Base-by-base conservation (phyloP, 2,113 vertebrate genomes). In the Ailuropoda melanoleuca region DNA sequence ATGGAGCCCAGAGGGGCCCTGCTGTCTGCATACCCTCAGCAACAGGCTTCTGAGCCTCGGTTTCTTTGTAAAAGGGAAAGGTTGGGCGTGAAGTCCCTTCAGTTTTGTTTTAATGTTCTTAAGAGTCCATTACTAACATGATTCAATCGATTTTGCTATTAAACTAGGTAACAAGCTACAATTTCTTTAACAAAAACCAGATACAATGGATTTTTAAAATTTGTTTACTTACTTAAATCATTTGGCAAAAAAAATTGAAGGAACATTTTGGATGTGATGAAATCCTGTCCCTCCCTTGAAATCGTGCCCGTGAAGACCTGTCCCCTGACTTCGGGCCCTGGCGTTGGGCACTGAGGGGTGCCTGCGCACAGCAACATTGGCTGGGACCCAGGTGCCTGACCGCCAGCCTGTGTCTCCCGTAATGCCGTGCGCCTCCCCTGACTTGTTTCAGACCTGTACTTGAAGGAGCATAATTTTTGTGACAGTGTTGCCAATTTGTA, bases 341-440 rank as follows among this genome's bases (percentile, higher is more conserved):
- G 29, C 0, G 1, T 43, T 5, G 5, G 46, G 48, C 48, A 3
- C 10, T 3, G 29, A 15, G 8, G 1, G 26, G 48, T 53, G 8
- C 43, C 39, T 3, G 6, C 1, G 4, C 29, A 1, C 46, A 31
- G 26, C 8, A 9, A 26, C 60, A 12, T 39, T 10, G 4, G 18
- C 68, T 23, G n/a, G n/a, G 68, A 1, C 62, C 14, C n/a, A 1
- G 48, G 85, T 1, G 9, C 21, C 29, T 5, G 3, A 2, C 31
- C 2, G 1, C 43, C 39, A 13, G 21, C 72, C 34, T 3, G 2
- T 26, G 24, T 10, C 58, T 34, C 88, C 58, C 4, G 9, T 1
- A 0, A 3, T 6, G 31, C 58, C 34, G 1, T 3, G 8, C 8
- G 1, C 1, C 26, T 43, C 66, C 7, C 0, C n/a, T 1, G 1